Evolutionary conservation across 2,113 vertebrate species (phyloP), one percentile per base, ranked within the genome.

Genomic region (Lepisosteus osseus): DNA sequence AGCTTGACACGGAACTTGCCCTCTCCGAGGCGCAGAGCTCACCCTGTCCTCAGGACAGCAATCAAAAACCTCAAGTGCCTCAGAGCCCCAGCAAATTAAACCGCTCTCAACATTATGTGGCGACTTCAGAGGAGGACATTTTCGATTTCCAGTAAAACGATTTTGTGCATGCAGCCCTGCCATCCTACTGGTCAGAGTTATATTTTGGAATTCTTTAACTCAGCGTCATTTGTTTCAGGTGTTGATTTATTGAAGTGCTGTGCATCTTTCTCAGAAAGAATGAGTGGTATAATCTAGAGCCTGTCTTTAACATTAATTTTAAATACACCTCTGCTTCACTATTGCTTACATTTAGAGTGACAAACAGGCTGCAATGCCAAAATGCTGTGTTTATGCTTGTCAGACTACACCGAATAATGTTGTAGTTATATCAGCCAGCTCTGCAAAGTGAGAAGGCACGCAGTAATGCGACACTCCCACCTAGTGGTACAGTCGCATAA

Each of bases 401-500:
- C 64, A 54, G 15, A 29, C 29, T 29, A 29, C 2, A 29, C 29
- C 29, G 29, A 70, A 43, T 40, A 41, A 72, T 67, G 54, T 6
- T 11, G 63, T 61, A 65, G 41, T 3, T 6, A 17, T 45, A 13
- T 11, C 47, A 3, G 5, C 9, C 5, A 42, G 5, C 44, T 54
- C 42, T 12, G 43, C 11, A 63, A 51, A 47, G 44, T 41, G 7
- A 54, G 15, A 29, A 6, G 59, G 51, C 1, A 4, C 43, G 79
- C 59, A 54, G 61, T 80, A 68, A 70, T 73, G 65, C 80, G 81
- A 86, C 78, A 83, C 82, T 82, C 1, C 75, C 88, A 85, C 80
- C 88, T 86, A 75, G 79, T 83, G 86, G 80, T 42, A 0, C 15
- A 73, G 5, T 3, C 7, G 3, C 68, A 7, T 12, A 61, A 69